These are phyloP conservation scores for Sthenelais limicola DNA, from an alignment of 2,888 invertebrate species.

Conservation along the genomic window DNA sequence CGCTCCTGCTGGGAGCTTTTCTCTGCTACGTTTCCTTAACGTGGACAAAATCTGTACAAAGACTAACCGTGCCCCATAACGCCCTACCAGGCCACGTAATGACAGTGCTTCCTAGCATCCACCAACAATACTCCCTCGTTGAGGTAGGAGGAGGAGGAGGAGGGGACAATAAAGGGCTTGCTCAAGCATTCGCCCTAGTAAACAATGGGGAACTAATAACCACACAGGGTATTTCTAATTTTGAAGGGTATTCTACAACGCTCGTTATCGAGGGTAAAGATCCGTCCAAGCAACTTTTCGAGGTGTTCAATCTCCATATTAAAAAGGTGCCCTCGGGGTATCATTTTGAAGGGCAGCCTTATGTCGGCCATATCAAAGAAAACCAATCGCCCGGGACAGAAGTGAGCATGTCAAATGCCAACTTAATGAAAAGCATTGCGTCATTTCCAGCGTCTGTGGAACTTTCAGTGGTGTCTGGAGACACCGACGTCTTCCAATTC, in stretches of 20 bases:
- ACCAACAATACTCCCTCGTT: neutral
- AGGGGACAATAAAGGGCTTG: too few species aligned
- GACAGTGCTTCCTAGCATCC: slow-evolving; percentile 3
- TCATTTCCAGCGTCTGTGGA: slow-evolving; percentile 1
- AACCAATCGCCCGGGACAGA: slow-evolving; percentile 20
- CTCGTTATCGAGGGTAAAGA: neutral
- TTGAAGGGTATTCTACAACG: neutral
- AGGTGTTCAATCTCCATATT: slow-evolving; percentile 24
- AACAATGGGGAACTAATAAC: slow-evolving; percentile 8
- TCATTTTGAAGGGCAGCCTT: slow-evolving; percentile 34
- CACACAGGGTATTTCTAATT: neutral
- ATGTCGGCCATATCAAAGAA: slow-evolving; percentile 17
- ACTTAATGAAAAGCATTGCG: neutral
- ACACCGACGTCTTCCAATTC: slow-evolving; percentile 17
- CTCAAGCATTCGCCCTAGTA: slow-evolving; percentile 21
- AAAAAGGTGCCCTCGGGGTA: neutral
- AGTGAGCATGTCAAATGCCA: neutral
- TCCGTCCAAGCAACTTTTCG: neutral
- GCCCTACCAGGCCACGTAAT: slow-evolving; percentile 33
- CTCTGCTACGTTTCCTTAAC: slow-evolving; percentile 1
- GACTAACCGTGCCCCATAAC: slow-evolving; percentile 27
- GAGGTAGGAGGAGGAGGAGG: slow-evolving; percentile 4
- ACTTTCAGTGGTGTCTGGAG: slow-evolving; percentile 10
- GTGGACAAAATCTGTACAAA: neutral
- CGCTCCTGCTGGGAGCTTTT: slow-evolving; percentile 17